Percentiles rank a stretch among this genome's conserved stretches.
Conservation (phyloP, 2,113 vertebrate species). For the Cryptomyrus ogoouensis region DNA sequence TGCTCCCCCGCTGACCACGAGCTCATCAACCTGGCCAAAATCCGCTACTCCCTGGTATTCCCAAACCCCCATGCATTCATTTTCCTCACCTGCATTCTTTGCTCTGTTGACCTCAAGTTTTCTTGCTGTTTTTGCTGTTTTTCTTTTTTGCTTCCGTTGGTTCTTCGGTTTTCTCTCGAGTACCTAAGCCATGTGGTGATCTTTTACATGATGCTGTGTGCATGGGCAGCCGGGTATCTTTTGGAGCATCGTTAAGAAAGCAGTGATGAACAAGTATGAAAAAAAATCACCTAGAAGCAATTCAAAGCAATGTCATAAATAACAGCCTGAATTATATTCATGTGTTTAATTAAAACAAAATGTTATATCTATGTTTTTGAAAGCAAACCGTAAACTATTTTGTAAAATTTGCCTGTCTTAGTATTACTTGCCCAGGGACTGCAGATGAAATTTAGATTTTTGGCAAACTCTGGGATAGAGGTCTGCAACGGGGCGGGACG, state of each 20-base stretch:
- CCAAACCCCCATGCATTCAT: neutral
- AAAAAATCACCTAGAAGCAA: neutral
- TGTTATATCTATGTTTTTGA: no score
- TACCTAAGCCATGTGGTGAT: neutral
- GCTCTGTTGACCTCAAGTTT: neutral
- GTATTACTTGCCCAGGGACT: neutral
- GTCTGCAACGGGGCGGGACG: no score
- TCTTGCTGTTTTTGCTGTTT: neutral
- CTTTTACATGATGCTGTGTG: neutral
- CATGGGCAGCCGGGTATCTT: neutral
- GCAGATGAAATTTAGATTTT: neutral
- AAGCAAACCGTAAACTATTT: no score
- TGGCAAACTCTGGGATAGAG: neutral
- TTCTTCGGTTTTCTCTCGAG: neutral
- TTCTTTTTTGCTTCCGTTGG: neutral
- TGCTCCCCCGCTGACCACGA: constrained; percentile 92
- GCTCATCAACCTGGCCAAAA: constrained; percentile 84
- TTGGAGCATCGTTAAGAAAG: neutral
- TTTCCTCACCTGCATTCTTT: neutral
- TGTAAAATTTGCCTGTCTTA: neutral
- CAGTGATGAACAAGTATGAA: neutral
- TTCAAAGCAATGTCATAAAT: no score
- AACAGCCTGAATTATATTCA: no score
- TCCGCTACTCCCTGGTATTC: constrained; percentile 81
- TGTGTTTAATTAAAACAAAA: no score